Evolutionary conservation across 2,113 vertebrate genomes (phyloP), one percentile per base, ranked within the genome.

Genomic region (Galemys pyrenaicus): DNA sequence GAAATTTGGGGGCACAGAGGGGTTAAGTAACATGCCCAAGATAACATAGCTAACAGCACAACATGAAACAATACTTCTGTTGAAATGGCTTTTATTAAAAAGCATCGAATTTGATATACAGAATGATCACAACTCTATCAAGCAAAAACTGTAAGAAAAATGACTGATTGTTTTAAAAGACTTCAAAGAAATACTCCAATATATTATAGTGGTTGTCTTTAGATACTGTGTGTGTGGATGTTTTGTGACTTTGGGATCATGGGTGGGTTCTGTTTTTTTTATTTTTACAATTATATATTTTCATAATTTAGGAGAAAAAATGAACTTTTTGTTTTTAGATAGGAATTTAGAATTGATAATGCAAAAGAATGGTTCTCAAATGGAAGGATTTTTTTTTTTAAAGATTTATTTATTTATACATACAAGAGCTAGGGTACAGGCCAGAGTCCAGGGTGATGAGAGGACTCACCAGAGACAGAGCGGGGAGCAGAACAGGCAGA

Each of bases 111-210:
- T n/a, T 94, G 44, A 91, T 81, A 32, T 22, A 60, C 37, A 30
- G 26, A 86, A 79, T 68, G 37, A 81, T 86, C n/a, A 58, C 30
- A 89, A 12, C 30, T n/a, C 35, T 37, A 26, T 68, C 86, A 70
- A 91, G 26, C 32, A 80, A 46, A 56, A 65, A 46, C 41, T 41
- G 39, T 17, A 26, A 60, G 83, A 60, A 75, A 78, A 87, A 75
- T 39, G 26, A 71, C 46, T 92, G 41, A 37, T 71, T 44, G n/a
- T 41, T 87, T 92, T 88, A 84, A 93, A 95, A 82, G 67, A 46
- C 54, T 3, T 68, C 60, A 81, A 24, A 89, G 58, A 87, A 92
- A 62, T 78, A 51, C 3, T 80, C 37, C 16, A 58, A 75, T 81
- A 79, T 37, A 70, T 26, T n/a, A 46, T 4, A 64, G 17, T 28